These are phyloP conservation scores for Eurytoma californica DNA, from an alignment of 2,888 invertebrate genomes.

Conservation along the genomic window DNA sequence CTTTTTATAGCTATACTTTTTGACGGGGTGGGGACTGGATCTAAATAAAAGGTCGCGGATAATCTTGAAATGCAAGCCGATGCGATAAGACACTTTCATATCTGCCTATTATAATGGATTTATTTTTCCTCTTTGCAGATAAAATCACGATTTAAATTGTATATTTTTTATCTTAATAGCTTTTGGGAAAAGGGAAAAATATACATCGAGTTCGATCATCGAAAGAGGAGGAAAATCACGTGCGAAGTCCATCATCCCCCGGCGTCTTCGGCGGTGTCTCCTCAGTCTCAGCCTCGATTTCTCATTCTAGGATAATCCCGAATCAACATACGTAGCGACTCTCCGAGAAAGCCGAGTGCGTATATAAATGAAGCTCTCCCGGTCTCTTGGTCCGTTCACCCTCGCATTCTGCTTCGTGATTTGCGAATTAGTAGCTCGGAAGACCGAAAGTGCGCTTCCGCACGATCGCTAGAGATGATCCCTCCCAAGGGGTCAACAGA, in stretches of 20 bases:
- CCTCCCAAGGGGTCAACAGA: conserved; percentile 7
- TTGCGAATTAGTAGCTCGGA: conserved; percentile 53
- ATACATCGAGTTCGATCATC: neutral
- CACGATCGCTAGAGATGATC: conserved; percentile 25
- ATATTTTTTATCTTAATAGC: too few species aligned
- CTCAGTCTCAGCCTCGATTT: conserved; percentile 30
- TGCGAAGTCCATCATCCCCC: neutral
- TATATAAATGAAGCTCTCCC: conserved; percentile 17
- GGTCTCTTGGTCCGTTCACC: neutral
- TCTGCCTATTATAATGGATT: neutral
- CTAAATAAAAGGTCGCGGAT: neutral
- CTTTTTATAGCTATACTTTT: neutral
- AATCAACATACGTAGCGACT: conserved; percentile 45
- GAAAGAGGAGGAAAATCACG: neutral
- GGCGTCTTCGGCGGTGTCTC: neutral
- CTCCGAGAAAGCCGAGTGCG: neutral
- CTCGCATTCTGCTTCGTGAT: conserved; percentile 33
- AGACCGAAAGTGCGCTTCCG: conserved; percentile 30
- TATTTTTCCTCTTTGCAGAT: neutral
- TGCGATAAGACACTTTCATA: neutral
- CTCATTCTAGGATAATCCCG: conserved; percentile 47
- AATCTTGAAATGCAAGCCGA: conserved; percentile 24
- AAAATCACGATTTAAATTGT: too few species aligned
- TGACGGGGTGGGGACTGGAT: neutral
- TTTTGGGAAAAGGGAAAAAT: too few species aligned